These are phyloP conservation scores for Pachypeltis micranthus DNA, from an alignment of 1,140 invertebrate species.

Conservation along the genomic window DNA sequence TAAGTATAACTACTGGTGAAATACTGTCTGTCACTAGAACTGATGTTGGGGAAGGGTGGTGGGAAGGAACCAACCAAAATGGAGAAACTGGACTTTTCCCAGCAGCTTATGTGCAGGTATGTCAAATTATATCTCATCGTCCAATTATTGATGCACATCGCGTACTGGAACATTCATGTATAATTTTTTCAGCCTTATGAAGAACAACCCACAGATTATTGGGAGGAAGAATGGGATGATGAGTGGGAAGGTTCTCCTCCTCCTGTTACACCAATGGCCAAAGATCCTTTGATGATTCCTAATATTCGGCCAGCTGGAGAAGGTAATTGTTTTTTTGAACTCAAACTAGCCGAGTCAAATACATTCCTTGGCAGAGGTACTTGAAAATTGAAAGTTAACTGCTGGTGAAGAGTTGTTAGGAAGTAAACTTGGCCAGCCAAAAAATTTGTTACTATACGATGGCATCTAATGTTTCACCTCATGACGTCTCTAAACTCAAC, in stretches of 20 bases:
- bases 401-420: too few species aligned
- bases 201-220: constrained; percentile 43
- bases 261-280: constrained; percentile 10
- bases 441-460: too few species aligned
- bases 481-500: too few species aligned
- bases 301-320: constrained; percentile 3
- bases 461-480: too few species aligned
- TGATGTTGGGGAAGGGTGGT: constrained; percentile 92
- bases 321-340: too few species aligned
- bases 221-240: constrained; percentile 83
- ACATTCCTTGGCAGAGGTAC: too few species aligned
- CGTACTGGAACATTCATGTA: too few species aligned
- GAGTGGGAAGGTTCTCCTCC: constrained; percentile 45
- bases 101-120: constrained; percentile 72
- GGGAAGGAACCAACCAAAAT: constrained; percentile 72
- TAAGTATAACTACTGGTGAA: constrained; percentile 72
- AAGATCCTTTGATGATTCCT: constrained; percentile 1
- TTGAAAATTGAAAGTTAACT: too few species aligned
- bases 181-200: constrained; percentile 1
- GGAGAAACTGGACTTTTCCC: constrained; percentile 82
- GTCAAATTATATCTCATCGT: constrained; percentile 14
- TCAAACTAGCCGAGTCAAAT: too few species aligned
- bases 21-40: constrained; percentile 70
- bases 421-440: too few species aligned
- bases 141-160: too few species aligned